Base-by-base conservation (phyloP, 2,797 vertebrate species). In the Myoxocephalus aenaeus region DNA sequence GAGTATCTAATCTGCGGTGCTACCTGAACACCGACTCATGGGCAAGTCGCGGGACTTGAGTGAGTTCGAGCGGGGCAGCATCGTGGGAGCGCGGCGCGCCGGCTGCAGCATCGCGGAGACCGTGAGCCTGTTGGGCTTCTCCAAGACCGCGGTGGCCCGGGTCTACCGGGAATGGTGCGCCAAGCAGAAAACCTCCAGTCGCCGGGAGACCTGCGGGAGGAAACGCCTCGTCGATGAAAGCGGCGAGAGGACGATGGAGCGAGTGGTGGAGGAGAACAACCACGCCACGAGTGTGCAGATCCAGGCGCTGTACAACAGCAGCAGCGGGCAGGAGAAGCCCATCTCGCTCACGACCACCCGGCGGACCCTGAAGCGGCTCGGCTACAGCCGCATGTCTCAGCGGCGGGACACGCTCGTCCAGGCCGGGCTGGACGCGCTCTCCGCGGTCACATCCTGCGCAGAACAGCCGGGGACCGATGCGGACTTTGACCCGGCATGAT, bases 101-200 rank as follows among this genome's bases (percentile, higher is more conserved):
- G 85, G 84, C 38, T 69, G 74, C 73, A 87, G 85, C 81, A 84
- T 88, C 56, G 78, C 82, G 1, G 73, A 87, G 4, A 89, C 81
- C 0, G 83, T 74, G 20, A 73, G 17, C 57, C 67, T 54, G 12
- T 4, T 90, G 56, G 83, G 83, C 0, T 84, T 88, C 7, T 88
- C 82, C 2, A 79, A 68, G 70, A 90, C 86, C 0, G 71, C 77
- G 0, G 86, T 90, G 58, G 83, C 82, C 1, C 75, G 86, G 0
- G 86, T 87, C 2, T 86, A 88, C 79, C 46, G 85, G 69, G 89
- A 88, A 6, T 88, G 86, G 86, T 74, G 77, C 3, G 68, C 71
- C 17, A 75, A 73, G 65, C 57, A 80, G 71, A 90, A 87, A 4
- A 90, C 82, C 22, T 77, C 70, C 38, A 88, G 85, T 7, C 65